Evolutionary conservation across 2,797 vertebrate species (phyloP), one percentile per base, ranked within the genome.

Genomic region (Amphiprion clarkii): DNA sequence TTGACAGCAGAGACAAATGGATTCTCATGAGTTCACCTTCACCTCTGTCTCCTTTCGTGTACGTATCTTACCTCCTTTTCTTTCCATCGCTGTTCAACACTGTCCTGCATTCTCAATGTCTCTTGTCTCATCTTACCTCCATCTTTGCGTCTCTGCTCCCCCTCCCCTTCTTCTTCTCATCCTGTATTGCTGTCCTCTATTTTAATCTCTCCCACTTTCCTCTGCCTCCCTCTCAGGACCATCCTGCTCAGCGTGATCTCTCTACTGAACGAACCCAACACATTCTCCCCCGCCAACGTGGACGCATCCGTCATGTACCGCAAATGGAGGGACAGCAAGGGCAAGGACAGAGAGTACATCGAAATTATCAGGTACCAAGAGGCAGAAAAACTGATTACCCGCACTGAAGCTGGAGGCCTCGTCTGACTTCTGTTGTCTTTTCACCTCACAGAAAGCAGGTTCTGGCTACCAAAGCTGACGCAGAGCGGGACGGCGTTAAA

Each of bases 281-380:
- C 98, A 0, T 99, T 98, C 72, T 99, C 98, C 1, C 98, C 98
- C 0, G 98, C 98, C 82, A 99, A 99, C 0, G 98, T 99, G 65
- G 98, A 99, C 0, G 97, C 98, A 1, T 99, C 98, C 0, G 97
- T 99, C 87, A 99, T 99, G 98, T 99, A 99, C 93, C 94, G 98
- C 83, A 98, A 96, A 74, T 99, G 98, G 98, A 96, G 97, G 67
- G 98, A 99, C 84, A 99, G 98, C 91, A 97, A 97, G 89, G 98
- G 97, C 78, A 96, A 95, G 88, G 98, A 99, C 91, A 89, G 95
- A 53, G 98, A 99, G 82, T 99, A 99, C 84, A 97, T 96, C 0
- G 97, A 99, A 83, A 98, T 99, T 90, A 99, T 99, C 91, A 96
- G 97, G 98, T 99, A 75, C 9, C 0, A 0, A 3, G 4, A 13